Base-by-base conservation (phyloP, 2,113 vertebrate species). In the Halcyon senegalensis region DNA sequence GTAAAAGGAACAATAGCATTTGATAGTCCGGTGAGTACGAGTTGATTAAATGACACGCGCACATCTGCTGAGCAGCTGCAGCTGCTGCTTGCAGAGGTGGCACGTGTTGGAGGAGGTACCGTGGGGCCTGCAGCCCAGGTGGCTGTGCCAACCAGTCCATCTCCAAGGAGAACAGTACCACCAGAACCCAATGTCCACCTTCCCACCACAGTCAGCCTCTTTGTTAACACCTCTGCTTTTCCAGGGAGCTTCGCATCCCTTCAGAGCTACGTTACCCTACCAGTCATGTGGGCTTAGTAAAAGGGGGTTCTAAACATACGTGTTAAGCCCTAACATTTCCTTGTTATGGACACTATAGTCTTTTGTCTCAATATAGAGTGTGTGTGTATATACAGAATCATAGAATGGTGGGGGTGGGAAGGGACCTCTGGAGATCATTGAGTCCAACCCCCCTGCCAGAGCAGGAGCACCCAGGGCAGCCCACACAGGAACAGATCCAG, bases 21-120 rank as follows among this genome's bases (percentile, higher is more conserved):
- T 30, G 76, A 16, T 41, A 70, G 68, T 14, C 55, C 46, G 7
- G 25, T 0, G 8, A 12, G 20, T 7, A 5, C 0, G 2, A 23
- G 33, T 11, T 41, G 67, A 4, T 17, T 25, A 62, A 48, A 11
- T 11, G 37, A 11, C 43, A 30, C 0, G 11, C 27, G n/a, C 41
- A 21, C 9, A 3, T 16, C 21, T 33, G 44, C 44, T 7, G 23
- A 66, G 70, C 56, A 35, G 64, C 33, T 41, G 35, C 66, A 59
- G 78, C 27, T 5, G 68, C 35, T 14, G 30, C 13, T 16, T 37
- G 33, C 2, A 2, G 30, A 16, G 73, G n/a, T 33, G 50, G 44
- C 50, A 58, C 5, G 3, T 2, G 11, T 5, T 10, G 33, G 60
- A 69, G 11, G 20, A 46, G 59, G 33, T 5, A 50, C 6, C 6